Evolutionary conservation across 2,113 vertebrate species (phyloP).

Genomic region (Coturnix japonica): DNA sequence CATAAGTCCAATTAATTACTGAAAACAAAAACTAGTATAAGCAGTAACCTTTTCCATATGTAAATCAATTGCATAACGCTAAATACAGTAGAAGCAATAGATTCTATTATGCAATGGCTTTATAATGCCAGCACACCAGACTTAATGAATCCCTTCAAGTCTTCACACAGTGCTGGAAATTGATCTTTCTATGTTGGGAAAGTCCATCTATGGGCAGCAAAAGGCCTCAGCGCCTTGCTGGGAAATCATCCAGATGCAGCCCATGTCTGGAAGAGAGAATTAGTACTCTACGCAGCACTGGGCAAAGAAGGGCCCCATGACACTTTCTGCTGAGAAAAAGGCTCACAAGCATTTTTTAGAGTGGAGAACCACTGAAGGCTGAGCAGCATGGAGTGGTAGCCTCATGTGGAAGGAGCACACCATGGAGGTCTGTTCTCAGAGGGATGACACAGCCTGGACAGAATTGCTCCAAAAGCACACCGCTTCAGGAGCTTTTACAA

Average conservation of each 20-base stretch:
- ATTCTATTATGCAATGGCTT: background rate
- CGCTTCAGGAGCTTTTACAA: background rate
- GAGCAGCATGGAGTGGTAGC: accelerated
- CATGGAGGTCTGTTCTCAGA: background rate
- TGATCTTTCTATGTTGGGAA: background rate
- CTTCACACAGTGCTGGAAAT: background rate
- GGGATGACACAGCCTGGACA: no score
- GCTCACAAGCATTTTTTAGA: accelerated
- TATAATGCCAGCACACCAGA: background rate
- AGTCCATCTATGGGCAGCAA: background rate
- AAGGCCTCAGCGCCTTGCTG: background rate
- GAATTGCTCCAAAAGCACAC: background rate
- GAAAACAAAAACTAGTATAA: background rate
- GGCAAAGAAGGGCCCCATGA: background rate
- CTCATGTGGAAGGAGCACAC: accelerated
- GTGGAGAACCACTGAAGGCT: background rate
- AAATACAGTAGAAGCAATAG: background rate
- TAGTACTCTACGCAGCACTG: no score
- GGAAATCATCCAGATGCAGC: background rate
- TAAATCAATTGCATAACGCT: background rate
- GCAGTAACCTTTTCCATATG: background rate
- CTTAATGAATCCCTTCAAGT: background rate
- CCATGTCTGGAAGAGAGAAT: background rate
- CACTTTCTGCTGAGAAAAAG: background rate
- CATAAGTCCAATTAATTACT: background rate